Conservation (phyloP, 2,888 invertebrate species). For the Hofmannophila pseudospretella region DNA sequence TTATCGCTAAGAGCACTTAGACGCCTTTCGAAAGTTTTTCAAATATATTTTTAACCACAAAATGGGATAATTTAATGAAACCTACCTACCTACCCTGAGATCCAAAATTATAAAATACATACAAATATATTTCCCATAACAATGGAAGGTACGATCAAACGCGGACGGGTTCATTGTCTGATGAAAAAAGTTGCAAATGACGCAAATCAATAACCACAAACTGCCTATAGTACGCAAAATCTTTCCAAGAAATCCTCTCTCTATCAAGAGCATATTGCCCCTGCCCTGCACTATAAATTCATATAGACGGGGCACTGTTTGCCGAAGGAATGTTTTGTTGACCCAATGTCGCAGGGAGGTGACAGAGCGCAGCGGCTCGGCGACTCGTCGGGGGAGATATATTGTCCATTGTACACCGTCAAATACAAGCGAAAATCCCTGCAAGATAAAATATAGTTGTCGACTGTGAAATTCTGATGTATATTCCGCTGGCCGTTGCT, state of each 20-base stretch:
- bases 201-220: too few relatives aligned
- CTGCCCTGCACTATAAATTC: slow-evolving; percentile 46
- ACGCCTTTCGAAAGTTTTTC: too few relatives aligned
- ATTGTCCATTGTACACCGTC: slow-evolving; percentile 20
- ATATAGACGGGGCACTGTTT: slow-evolving; percentile 40
- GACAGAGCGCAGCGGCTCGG: slow-evolving; percentile 37
- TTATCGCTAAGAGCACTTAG: too few relatives aligned
- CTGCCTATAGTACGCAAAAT: neutral
- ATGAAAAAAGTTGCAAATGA: too few relatives aligned
- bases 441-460: slow-evolving; percentile 12
- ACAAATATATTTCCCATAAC: too few relatives aligned
- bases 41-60: too few relatives aligned
- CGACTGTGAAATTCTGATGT: slow-evolving; percentile 6
- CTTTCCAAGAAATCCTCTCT: slow-evolving; percentile 7
- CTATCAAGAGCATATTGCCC: slow-evolving; percentile 25
- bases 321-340: slow-evolving; percentile 48
- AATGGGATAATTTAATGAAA: too few relatives aligned
- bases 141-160: too few relatives aligned
- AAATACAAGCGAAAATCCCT: slow-evolving; percentile 24
- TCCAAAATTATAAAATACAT: too few relatives aligned
- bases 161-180: too few relatives aligned
- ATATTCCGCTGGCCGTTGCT: too few relatives aligned
- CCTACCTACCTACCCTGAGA: too few relatives aligned
- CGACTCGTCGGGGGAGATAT: slow-evolving; percentile 35
- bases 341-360: slow-evolving; percentile 39